Percentiles rank a stretch among this genome's conserved stretches.
Conservation (phyloP, 2,888 invertebrate genomes). For the Molorchus minor region DNA sequence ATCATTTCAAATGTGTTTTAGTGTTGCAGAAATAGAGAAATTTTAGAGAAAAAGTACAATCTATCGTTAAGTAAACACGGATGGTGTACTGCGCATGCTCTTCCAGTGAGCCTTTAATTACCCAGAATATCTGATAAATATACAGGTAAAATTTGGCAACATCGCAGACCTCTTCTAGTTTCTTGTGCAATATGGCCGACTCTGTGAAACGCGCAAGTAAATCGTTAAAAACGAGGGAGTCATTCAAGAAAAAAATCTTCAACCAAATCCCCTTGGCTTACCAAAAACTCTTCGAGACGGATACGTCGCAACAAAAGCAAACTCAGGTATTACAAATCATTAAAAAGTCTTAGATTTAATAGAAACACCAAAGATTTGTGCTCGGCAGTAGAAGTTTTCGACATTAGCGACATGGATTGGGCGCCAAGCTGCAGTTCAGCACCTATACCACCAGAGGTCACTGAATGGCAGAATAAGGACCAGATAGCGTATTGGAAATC, state of each 20-base stretch:
- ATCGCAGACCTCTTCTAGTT: too few relatives aligned
- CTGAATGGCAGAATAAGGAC: constrained; percentile 66
- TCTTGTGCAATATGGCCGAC: constrained; percentile 14
- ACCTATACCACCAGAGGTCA: constrained; percentile 48
- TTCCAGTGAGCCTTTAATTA: too few relatives aligned
- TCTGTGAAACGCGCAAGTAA: not conserved
- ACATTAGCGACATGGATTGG: constrained; percentile 52
- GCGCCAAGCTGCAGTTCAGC: constrained; percentile 30
- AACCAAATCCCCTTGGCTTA: not conserved
- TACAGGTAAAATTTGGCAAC: too few relatives aligned
- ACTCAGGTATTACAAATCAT: constrained; percentile 43
- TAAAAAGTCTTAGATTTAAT: constrained; percentile 38
- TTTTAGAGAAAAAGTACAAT: too few relatives aligned
- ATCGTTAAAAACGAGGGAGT: not conserved
- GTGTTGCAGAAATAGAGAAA: too few relatives aligned
- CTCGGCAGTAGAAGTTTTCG: constrained; percentile 46
- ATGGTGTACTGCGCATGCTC: too few relatives aligned
- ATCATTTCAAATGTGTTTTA: too few relatives aligned
- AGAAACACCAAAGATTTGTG: constrained; percentile 49
- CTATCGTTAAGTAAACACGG: too few relatives aligned
- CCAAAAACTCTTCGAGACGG: constrained; percentile 28
- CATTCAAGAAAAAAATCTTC: constrained; percentile 1
- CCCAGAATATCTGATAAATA: too few relatives aligned
- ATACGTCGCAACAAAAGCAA: constrained; percentile 44
- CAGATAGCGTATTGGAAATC: constrained; percentile 72